Conservation (phyloP, 2,797 vertebrate genomes). For the Fundulus diaphanus region DNA sequence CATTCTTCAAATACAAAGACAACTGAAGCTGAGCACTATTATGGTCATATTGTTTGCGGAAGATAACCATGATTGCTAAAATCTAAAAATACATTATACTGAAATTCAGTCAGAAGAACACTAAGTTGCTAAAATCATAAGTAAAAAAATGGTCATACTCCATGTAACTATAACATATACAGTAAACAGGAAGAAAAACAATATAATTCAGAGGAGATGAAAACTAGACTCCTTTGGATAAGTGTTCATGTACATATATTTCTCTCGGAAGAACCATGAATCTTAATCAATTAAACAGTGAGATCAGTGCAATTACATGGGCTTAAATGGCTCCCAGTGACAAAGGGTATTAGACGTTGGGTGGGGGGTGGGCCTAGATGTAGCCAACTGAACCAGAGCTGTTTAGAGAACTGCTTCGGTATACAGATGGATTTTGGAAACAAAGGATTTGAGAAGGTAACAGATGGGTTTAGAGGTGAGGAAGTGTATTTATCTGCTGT, state of each 20-base stretch:
- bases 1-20: too few species aligned
- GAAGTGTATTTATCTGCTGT: neutral
- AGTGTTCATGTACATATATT: neutral
- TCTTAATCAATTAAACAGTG: neutral
- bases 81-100: neutral
- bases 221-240: neutral
- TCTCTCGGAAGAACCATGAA: neutral
- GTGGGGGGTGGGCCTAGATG: neutral
- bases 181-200: neutral
- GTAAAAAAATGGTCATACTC: neutral
- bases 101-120: neutral
- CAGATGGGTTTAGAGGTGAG: neutral
- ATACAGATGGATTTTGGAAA: constrained; percentile 1
- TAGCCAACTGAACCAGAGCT: neutral
- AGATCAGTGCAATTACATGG: neutral
- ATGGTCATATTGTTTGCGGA: neutral
- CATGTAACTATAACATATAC: neutral
- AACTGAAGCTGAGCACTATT: neutral
- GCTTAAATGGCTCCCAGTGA: neutral
- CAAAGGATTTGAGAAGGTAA: neutral
- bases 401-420: neutral
- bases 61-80: neutral
- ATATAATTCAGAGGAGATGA: neutral
- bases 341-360: neutral
- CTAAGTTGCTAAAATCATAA: neutral